These are phyloP conservation scores for Chymomyza costata DNA, from an alignment of 1,140 invertebrate genomes.

Conservation along the genomic window DNA sequence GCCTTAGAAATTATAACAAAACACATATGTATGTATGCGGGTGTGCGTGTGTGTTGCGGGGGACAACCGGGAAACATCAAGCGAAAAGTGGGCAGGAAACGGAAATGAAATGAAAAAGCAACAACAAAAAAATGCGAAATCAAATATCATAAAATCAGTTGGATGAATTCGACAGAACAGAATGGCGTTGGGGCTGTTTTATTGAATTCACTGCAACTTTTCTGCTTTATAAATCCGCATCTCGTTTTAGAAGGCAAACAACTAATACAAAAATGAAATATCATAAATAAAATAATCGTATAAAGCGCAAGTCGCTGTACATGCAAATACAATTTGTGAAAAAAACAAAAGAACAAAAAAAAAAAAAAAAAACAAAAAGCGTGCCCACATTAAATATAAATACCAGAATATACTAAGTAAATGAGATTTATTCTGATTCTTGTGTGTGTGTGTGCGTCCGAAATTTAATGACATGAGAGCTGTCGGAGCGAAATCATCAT, in stretches of 20 bases:
- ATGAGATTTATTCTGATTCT: too few relatives aligned
- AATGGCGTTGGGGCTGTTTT: conserved; percentile 10
- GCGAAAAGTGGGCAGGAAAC: conserved; percentile 19
- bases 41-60: too few relatives aligned
- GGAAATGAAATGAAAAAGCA: conserved; percentile 36
- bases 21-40: conserved; percentile 28
- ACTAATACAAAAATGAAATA: conserved; percentile 68
- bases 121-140: too few relatives aligned
- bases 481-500: too few relatives aligned
- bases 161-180: conserved; percentile 31
- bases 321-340: too few relatives aligned
- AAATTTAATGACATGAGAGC: too few relatives aligned
- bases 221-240: conserved; percentile 31
- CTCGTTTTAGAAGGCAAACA: conserved; percentile 61
- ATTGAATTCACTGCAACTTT: conserved; percentile 4
- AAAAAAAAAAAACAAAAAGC: too few relatives aligned
- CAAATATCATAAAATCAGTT: conserved; percentile 59
- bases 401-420: too few relatives aligned
- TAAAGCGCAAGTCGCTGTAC: too few relatives aligned
- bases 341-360: too few relatives aligned
- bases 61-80: conserved; percentile 26
- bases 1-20: conserved; percentile 37
- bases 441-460: too few relatives aligned
- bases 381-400: too few relatives aligned
- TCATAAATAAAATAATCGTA: conserved; percentile 55